Base-by-base conservation (phyloP, 2,888 invertebrate species). In the Mylabris sibirica region DNA sequence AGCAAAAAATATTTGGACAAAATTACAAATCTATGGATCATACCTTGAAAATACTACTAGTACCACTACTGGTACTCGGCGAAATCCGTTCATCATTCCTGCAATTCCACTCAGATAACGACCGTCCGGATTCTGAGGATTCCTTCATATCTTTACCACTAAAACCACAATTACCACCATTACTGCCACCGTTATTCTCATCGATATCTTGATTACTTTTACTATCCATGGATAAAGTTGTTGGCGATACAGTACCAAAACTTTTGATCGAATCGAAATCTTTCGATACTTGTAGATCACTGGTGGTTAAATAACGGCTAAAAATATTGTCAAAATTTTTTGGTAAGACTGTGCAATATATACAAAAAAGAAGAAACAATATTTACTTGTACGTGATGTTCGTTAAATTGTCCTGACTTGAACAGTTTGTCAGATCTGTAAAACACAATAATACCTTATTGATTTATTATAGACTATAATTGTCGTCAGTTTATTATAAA, bases 31-130 rank as follows among this genome's bases (percentile, higher is more conserved):
- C n/a, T n/a, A n/a, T n/a, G n/a, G n/a, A n/a, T n/a, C n/a, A 64
- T 59, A 82, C 83, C 77, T 81, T 82, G 63, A 80, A 81, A 59
- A 81, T 72, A 60, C 80, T 79, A 71, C 82, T 82, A 66, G 72
- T 80, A 5, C 81, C 71, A 69, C 84, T 84, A 62, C 79, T 79
- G 20, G 83, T 78, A 66, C 84, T 80, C 0, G 84, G 84, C 1
- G 83, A 83, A 4, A 82, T 68, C 64, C 79, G 80, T n/a, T 83
- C 83, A n/a, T 82, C 82, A 65, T 79, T 80, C 67, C 77, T 78
- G 11, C 78, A 79, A 61, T 78, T 78, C 78, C 79, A 81, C 17
- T 77, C 81, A 65, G 76, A 81, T 71, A 67, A 26, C 22, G 70
- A 70, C 1, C 70, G 65, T 20, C 65, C 49, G 3, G 49, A 22